phyloP scores from a whole-genome alignment of 1,140 invertebrate genomes.

The Magallana angulata region DNA sequence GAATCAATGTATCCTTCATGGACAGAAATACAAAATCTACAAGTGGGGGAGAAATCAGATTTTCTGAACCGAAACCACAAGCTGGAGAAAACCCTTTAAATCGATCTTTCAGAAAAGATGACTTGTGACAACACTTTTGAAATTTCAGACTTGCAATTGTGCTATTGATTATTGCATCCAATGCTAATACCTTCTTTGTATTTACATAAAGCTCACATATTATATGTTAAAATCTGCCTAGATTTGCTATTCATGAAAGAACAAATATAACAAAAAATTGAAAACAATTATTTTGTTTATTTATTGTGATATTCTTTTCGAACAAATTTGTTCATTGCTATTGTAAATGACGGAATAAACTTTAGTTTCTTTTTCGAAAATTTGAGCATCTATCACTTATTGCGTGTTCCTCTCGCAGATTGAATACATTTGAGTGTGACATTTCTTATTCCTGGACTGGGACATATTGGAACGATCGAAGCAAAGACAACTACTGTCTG shows the following conservation, averaged over 20 bases:
- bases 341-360: too few relatives aligned
- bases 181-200: too few relatives aligned
- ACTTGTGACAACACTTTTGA: background rate
- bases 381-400: too few relatives aligned
- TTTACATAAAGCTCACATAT: too few relatives aligned
- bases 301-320: too few relatives aligned
- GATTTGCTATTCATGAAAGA: too few relatives aligned
- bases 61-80: background rate
- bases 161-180: too few relatives aligned
- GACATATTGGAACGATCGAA: background rate
- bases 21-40: constrained; percentile 8
- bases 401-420: background rate
- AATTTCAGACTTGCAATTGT: background rate
- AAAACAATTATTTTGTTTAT: too few relatives aligned
- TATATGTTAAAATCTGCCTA: too few relatives aligned
- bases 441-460: background rate
- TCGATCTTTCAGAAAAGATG: constrained; percentile 11
- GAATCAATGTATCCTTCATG: constrained; percentile 2
- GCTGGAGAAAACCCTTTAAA: background rate
- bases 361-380: too few relatives aligned
- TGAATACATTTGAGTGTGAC: background rate
- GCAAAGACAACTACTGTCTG: background rate
- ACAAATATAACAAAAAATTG: too few relatives aligned
- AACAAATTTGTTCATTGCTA: too few relatives aligned
- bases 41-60: constrained; percentile 4